A percentile compares a stretch with the other conserved stretches of the same genome.
Evolutionary conservation across 2,797 vertebrate genomes (phyloP).

Genomic region (Arctocebus calabarensis): DNA sequence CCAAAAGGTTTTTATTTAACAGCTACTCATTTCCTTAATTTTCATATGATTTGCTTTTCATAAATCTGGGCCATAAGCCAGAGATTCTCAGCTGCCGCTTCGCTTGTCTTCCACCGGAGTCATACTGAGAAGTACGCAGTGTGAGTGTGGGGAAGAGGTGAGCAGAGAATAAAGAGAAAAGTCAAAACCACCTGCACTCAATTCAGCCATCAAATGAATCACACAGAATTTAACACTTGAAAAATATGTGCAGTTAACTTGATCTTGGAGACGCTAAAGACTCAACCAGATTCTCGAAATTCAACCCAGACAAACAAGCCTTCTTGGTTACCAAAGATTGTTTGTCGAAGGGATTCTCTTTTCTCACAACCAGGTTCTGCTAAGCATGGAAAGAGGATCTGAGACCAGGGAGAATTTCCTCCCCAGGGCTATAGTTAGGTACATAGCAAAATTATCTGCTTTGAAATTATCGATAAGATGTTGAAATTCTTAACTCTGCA

Average conservation of each 20-base stretch:
- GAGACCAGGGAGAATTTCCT: background rate
- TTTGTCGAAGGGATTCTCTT: constrained; percentile 14
- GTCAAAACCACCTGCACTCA: background rate
- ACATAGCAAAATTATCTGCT: background rate
- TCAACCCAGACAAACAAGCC: background rate
- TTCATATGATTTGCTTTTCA: background rate
- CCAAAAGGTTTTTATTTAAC: background rate
- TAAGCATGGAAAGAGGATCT: background rate
- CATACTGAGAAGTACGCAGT: background rate
- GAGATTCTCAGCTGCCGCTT: background rate
- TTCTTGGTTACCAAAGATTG: constrained; percentile 21
- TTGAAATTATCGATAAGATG: background rate
- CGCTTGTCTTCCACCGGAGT: background rate
- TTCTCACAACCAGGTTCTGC: background rate
- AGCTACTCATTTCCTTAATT: background rate
- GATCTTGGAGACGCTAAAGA: constrained; percentile 26
- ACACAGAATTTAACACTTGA: background rate
- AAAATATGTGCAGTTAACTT: background rate
- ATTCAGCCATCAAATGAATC: constrained; percentile 28
- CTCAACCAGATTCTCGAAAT: constrained; percentile 38
- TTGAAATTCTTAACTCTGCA: constrained; percentile 47
- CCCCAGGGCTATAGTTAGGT: background rate
- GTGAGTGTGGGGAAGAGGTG: background rate
- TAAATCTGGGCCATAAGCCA: background rate
- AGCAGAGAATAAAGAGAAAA: background rate